These are phyloP conservation scores for Ellobius talpinus DNA, from an alignment of 2,113 vertebrate species.

Conservation along the genomic window DNA sequence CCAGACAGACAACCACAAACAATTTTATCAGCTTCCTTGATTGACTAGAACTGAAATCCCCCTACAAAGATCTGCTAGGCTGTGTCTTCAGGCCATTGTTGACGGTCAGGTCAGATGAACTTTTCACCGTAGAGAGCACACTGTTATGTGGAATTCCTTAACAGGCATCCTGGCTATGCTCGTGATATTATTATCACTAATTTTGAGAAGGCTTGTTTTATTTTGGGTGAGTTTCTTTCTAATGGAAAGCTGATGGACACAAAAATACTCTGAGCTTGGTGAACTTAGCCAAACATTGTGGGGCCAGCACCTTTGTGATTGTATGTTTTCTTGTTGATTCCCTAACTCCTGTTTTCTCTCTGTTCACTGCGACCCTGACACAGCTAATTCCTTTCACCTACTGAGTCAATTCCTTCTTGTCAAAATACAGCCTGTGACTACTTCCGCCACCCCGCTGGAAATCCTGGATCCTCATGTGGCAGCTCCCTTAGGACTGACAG, in stretches of 20 bases:
- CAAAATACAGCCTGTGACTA: constrained; percentile 79
- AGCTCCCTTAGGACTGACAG: neutral
- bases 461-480: neutral
- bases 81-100: constrained; percentile 84
- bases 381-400: constrained; percentile 79
- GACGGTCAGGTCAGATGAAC: constrained; percentile 96
- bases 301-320: constrained; percentile 79
- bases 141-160: constrained; percentile 95
- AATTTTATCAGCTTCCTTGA: neutral
- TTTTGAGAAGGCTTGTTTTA: constrained; percentile 90
- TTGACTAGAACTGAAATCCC: neutral
- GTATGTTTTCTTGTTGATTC: constrained; percentile 64
- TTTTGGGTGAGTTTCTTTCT: constrained; percentile 93
- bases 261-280: constrained; percentile 87
- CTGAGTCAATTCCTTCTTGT: constrained; percentile 81
- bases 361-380: constrained; percentile 76
- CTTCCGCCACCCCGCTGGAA: constrained; percentile 1
- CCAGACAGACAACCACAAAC: neutral
- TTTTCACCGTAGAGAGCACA: constrained; percentile 98
- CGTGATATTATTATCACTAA: constrained; percentile 94
- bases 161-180: constrained; percentile 96
- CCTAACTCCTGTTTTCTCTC: constrained; percentile 79
- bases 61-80: neutral
- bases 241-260: constrained; percentile 86
- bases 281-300: constrained; percentile 83